A percentile compares a stretch with the other conserved stretches of the same genome.
Evolutionary conservation across 1,140 invertebrate species (phyloP).

Genomic region (Euura lappo): DNA sequence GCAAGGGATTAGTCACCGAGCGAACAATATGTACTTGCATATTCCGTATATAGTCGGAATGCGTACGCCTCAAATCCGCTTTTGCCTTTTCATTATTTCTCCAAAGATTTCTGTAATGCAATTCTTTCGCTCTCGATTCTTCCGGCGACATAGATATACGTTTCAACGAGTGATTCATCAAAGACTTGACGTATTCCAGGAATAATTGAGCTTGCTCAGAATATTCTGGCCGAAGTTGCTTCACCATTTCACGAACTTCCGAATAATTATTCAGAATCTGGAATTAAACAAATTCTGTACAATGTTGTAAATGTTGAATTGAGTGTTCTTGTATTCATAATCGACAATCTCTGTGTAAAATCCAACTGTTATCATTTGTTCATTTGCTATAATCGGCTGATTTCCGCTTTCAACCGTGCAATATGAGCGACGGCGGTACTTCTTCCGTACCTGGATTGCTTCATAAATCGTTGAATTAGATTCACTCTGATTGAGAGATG

Average conservation of each 20-base stretch:
- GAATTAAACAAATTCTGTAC: constrained; percentile 12
- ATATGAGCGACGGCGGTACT: too few species aligned
- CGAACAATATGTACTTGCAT: neutral
- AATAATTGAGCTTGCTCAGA: constrained; percentile 21
- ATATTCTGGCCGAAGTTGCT: constrained; percentile 15
- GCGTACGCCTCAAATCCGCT: constrained; percentile 20
- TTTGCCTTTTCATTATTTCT: constrained; percentile 16
- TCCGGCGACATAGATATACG: constrained; percentile 17
- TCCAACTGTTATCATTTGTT: too few species aligned
- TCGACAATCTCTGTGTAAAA: too few species aligned
- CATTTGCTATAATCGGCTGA: too few species aligned
- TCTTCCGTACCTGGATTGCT: neutral
- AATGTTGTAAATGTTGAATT: neutral
- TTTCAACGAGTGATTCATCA: constrained; percentile 26
- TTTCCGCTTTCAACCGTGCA: too few species aligned
- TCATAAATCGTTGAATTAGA: neutral
- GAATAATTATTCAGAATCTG: constrained; percentile 19
- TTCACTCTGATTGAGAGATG: neutral
- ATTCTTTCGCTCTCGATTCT: constrained; percentile 24
- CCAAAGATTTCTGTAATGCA: constrained; percentile 24
- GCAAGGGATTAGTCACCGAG: constrained; percentile 2
- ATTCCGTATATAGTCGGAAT: neutral
- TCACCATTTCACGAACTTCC: constrained; percentile 15
- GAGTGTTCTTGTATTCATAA: neutral
- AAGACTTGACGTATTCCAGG: constrained; percentile 25